These are phyloP conservation scores for Poliocrania exsul DNA, from an alignment of 2,797 vertebrate species.

Conservation along the genomic window DNA sequence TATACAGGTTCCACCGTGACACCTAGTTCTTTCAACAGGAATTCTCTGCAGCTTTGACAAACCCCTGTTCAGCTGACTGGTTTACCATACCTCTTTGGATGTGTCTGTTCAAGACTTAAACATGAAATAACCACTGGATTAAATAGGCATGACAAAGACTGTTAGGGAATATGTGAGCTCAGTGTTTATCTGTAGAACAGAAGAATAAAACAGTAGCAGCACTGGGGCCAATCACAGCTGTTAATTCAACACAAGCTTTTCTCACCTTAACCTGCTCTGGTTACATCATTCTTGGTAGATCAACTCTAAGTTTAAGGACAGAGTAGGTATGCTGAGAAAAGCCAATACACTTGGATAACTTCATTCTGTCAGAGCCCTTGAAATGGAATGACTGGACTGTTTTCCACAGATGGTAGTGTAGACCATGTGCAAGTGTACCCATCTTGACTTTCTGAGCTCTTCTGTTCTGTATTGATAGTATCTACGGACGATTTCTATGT, in stretches of 20 bases:
- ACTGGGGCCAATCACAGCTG: background rate
- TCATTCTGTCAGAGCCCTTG: background rate
- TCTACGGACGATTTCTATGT: background rate
- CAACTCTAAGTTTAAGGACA: background rate
- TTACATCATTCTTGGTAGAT: background rate
- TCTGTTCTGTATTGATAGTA: background rate
- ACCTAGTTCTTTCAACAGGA: background rate
- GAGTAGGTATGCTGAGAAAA: background rate
- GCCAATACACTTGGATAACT: background rate
- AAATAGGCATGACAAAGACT: background rate
- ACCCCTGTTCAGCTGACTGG: background rate
- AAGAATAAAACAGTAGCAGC: background rate
- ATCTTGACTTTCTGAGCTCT: background rate
- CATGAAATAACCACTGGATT: background rate
- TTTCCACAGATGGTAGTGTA: background rate
- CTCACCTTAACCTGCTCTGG: background rate
- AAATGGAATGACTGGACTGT: background rate
- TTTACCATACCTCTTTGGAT: background rate
- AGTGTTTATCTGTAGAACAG: background rate
- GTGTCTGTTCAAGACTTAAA: background rate
- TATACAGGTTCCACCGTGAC: background rate
- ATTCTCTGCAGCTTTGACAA: background rate
- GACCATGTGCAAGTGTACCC: background rate
- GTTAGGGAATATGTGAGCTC: background rate
- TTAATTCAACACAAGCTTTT: background rate